These are phyloP conservation scores for Ernsta delagoae DNA, from an alignment of 2,888 invertebrate species.

Conservation along the genomic window DNA sequence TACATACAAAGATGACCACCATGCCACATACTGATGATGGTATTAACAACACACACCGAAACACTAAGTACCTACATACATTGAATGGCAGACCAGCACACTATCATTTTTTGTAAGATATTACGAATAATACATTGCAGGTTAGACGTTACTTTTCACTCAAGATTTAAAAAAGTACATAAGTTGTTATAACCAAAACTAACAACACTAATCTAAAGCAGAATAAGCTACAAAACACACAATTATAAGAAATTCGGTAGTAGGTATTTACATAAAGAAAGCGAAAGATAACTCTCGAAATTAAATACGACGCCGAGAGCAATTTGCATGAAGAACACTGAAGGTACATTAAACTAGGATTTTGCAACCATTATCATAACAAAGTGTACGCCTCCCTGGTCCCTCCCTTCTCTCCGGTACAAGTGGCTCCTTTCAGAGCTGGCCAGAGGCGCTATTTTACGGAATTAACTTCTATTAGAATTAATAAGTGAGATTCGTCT, in stretches of 20 bases:
- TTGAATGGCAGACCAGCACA: no score
- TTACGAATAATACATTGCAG: no score
- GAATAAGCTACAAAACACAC: not conserved
- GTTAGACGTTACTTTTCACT: no score
- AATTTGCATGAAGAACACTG: slow-evolving; percentile 51
- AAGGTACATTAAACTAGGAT: slow-evolving; percentile 45
- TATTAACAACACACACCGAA: no score
- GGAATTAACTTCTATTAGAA: slow-evolving; percentile 2
- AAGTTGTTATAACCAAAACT: not conserved
- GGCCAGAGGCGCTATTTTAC: slow-evolving; percentile 4
- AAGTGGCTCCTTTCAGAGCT: slow-evolving; percentile 24
- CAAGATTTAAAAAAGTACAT: not conserved
- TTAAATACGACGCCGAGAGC: slow-evolving; percentile 37
- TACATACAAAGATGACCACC: no score
- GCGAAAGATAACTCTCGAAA: slow-evolving; percentile 37
- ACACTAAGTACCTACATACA: no score
- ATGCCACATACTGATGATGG: no score
- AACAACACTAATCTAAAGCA: not conserved
- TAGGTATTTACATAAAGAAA: slow-evolving; percentile 36
- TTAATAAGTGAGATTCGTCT: not conserved
- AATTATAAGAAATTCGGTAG: slow-evolving; percentile 9
- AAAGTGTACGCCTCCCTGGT: slow-evolving; percentile 34
- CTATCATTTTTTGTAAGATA: no score
- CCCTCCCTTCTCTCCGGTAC: no score
- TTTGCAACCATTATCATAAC: slow-evolving; percentile 43